Evolutionary conservation across 2,888 invertebrate genomes (phyloP), one percentile per base, ranked within the genome.

Genomic region (Eucriotettix oculatus): DNA sequence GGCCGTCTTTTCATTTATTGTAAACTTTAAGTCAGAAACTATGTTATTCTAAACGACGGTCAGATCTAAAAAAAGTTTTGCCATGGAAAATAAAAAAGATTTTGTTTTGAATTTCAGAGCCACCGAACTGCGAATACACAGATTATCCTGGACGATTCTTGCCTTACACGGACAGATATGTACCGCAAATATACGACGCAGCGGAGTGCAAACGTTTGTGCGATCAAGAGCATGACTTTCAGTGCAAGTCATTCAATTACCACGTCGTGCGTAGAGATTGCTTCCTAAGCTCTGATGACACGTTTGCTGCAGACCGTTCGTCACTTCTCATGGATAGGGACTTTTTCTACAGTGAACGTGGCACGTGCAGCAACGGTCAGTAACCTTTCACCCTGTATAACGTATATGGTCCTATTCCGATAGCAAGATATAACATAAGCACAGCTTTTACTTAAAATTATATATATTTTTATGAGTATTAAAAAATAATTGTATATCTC

Each of bases 291-390:
- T 71, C 72, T 5, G 75, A 75, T 66, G 75, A 75, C 64, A 70
- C 71, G 10, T 68, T 69, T 60, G 69, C 71, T 10, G 70, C 71
- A 12, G 70, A 71, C 56, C 64, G 66, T 1, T 67, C 67, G 42
- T 68, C 70, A 7, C 64, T 72, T 12, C 65, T 70, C 16, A 65
- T 68, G 10, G 70, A 74, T 63, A 66, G 71, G 3, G 72, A 73
- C 61, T 74, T 72, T 63, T 70, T 73, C 63, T 75, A 72, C 66
- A 71, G 72, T 54, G 75, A 75, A 64, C 69, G 71, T 54, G 72
- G 71, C 42, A 69, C 71, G 44, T 75, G 74, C 66, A 74, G 73
- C 61, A 74, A 74, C 66, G 74, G 75, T 75, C 64, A 63, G 65
- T 54, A 11, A 14, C 1, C 16, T 58, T 16, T 14, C 48, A 1